Evolutionary conservation across 2,113 vertebrate genomes (phyloP).

Genomic region (Pterophyllum scalare): DNA sequence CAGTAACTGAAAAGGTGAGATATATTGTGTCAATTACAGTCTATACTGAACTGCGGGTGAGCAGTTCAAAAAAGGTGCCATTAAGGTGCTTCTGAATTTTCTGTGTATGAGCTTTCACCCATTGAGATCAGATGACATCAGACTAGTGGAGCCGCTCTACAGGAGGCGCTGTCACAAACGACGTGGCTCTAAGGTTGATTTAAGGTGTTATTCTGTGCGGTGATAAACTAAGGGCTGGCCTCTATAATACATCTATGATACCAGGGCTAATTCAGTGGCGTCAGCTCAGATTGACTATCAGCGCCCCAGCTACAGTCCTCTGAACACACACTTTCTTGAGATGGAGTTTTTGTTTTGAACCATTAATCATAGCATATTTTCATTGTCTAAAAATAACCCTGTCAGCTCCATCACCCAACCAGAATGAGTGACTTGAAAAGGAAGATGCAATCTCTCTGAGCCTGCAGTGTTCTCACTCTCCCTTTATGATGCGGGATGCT

Average conservation of each 20-base stretch:
- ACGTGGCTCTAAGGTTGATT: slow-evolving; percentile 75
- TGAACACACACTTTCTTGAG: slow-evolving; percentile 20
- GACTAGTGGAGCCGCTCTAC: slow-evolving; percentile 24
- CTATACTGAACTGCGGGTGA: slow-evolving; percentile 29
- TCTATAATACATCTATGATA: slow-evolving; percentile 69
- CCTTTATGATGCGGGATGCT: slow-evolving; percentile 15
- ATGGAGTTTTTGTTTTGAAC: slow-evolving; percentile 59
- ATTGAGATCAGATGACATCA: slow-evolving; percentile 63
- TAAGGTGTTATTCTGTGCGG: slow-evolving; percentile 71
- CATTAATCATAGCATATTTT: slow-evolving; percentile 70
- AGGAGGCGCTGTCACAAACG: slow-evolving; percentile 47
- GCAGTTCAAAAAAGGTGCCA: slow-evolving; percentile 59
- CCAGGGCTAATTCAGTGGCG: slow-evolving; percentile 69
- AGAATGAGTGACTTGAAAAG: slow-evolving; percentile 48
- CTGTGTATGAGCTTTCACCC: slow-evolving; percentile 52
- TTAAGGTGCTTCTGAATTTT: slow-evolving; percentile 65
- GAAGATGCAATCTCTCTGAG: slow-evolving; percentile 34
- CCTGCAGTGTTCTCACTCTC: neutral
- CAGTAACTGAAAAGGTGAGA: slow-evolving; percentile 65
- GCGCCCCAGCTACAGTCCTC: slow-evolving; percentile 32
- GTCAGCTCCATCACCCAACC: slow-evolving; percentile 53
- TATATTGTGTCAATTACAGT: slow-evolving; percentile 65
- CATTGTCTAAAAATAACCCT: slow-evolving; percentile 69
- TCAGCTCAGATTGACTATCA: slow-evolving; percentile 51
- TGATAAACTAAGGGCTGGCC: slow-evolving; percentile 71